Base-by-base conservation (phyloP, 1,140 invertebrate genomes). In the Pseudomyrmex concolor region DNA sequence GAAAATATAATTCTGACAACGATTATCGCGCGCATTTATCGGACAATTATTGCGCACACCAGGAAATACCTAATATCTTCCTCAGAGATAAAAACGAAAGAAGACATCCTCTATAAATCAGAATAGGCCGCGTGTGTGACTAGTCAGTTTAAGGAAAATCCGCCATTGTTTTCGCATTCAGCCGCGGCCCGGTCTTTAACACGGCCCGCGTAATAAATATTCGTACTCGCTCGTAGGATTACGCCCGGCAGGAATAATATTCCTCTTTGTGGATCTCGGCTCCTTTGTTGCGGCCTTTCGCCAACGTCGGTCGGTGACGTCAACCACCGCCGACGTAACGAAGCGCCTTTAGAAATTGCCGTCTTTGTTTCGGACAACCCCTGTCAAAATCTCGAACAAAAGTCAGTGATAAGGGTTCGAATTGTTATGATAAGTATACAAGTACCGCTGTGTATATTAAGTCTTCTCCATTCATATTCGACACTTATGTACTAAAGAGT, bases 221-320 rank as follows among this genome's bases (percentile, higher is more conserved):
- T 92, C 88, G 90, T 90, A 88, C 89, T 89, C 89, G 84, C 85
- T 84, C 84, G 84, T 80, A 88, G 89, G 91, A 92, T 90, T 90
- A 90, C 89, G 88, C 86, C 89, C 92, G 87, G 88, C 89, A 90
- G 91, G 91, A 93, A 92, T 93, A 93, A 92, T 93, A 92, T 92
- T 89, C 89, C 92, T 91, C 91, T 91, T 91, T 90, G 90, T 91
- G 88, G 84, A 89, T 89, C 88, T 87, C 86, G 86, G 86, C 85
- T 90, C 87, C 84, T 91, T 91, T 92, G 90, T 91, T 91, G 89
- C 86, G 83, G 89, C 89, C 87, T 88, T 89, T 85, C 90, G 86
- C 89, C 83, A 77, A 91, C 84, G 89, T 90, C 90, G 87, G 84
- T 84, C 34, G 88, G 73, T 85, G 90, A 88, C 84, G 84, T 88